Base-by-base conservation (phyloP, 2,888 invertebrate genomes). In the Tanaodytes sp. region DNA sequence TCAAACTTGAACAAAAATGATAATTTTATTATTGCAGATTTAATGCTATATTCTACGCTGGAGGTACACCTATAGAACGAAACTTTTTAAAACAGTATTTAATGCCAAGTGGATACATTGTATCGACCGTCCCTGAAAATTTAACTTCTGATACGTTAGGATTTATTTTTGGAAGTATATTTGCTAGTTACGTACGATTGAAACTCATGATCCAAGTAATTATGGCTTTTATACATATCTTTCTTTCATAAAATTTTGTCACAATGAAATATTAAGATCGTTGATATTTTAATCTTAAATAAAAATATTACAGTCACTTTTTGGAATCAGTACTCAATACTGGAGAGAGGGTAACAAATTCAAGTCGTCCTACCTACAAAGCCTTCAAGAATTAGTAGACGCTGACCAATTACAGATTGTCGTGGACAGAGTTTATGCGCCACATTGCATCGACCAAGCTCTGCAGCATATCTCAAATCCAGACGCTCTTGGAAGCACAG, bases 351-450 rank as follows among this genome's bases (percentile, higher is more conserved):
- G 84, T 43, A 73, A 78, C 15, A 83, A 80, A 54, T 76, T 84
- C 46, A 82, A 82, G 12, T 57, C 75, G 19, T 67, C 70, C 14
- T 81, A 80, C 69, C 76, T 87, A 23, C 83, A 84, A 57, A 81
- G 82, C 11, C 75, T 87, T n/a, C 77, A 83, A 2, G 82, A 86
- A 51, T 83, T 89, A 45, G 87, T 88, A 0, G 88, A 89, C 74
- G 84, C 86, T 16, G 87, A 88, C 49, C 84, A 87, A 66, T 77
- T 90, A 62, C 88, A 88, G 76, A 87, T 88, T 3, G 88, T 90
- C 30, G 88, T 90, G 1, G 89, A 89, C 71, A 88, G 87, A 77
- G 88, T 86, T 16, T 87, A 85, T 73, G 77, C 84, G 1, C 85
- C 86, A 20, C 83, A 85, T 57, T 85, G 86, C 71, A 85, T 86